Evolutionary conservation across 2,888 invertebrate species (phyloP).

Genomic region (Hoplodrina blanda): DNA sequence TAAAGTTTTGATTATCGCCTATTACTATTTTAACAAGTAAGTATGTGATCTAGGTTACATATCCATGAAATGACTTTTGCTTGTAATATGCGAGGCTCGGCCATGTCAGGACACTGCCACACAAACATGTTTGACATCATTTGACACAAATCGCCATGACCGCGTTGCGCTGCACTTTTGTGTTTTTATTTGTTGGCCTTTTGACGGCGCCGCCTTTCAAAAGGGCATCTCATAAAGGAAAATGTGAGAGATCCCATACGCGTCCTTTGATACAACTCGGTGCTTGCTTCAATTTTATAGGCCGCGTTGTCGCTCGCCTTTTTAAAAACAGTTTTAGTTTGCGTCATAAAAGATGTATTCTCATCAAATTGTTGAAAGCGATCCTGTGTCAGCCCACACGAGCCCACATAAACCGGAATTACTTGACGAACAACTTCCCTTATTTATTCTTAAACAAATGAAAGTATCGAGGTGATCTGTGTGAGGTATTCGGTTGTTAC

Average conservation of each 20-base stretch:
- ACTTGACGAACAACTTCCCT: slow-evolving; percentile 69
- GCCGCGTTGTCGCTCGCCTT: slow-evolving; percentile 31
- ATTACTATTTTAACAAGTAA: slow-evolving; percentile 2
- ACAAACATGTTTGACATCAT: slow-evolving; percentile 56
- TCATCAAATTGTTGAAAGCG: slow-evolving; percentile 64
- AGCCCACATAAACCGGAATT: slow-evolving; percentile 67
- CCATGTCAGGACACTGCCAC: slow-evolving; percentile 31
- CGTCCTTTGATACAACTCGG: slow-evolving; percentile 45
- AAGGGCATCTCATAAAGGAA: slow-evolving; percentile 59
- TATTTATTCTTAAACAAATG: slow-evolving; percentile 62
- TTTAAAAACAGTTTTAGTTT: slow-evolving; percentile 61
- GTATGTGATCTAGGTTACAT: slow-evolving; percentile 36
- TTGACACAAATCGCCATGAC: slow-evolving; percentile 62
- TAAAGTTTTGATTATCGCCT: slow-evolving; percentile 10
- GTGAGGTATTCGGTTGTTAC: slow-evolving; percentile 32
- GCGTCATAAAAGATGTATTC: slow-evolving; percentile 62
- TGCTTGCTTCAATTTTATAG: slow-evolving; percentile 48
- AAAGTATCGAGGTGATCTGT: slow-evolving; percentile 51
- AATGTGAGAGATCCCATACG: slow-evolving; percentile 53
- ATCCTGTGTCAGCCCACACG: slow-evolving; percentile 70
- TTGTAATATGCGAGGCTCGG: slow-evolving; percentile 29
- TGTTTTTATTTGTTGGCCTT: slow-evolving; percentile 59
- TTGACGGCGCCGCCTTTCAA: slow-evolving; percentile 55
- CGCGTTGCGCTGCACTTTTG: slow-evolving; percentile 52
- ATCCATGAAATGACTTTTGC: slow-evolving; percentile 22